Evolutionary conservation across 1,140 invertebrate genomes (phyloP).

Genomic region (Andrena cerasifolii): DNA sequence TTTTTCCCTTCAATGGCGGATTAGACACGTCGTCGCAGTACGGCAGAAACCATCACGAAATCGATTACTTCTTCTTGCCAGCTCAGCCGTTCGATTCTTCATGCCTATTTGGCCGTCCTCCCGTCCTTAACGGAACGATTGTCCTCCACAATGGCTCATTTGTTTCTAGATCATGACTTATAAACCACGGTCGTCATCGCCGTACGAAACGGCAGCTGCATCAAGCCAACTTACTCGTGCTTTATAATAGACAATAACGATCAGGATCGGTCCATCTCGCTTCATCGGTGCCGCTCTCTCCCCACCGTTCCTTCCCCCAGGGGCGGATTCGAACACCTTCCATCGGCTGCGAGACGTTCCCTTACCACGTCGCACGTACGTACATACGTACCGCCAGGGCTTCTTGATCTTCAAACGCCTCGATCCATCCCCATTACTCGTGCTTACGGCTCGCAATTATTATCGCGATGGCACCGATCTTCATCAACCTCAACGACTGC

Average conservation of each 20-base stretch:
- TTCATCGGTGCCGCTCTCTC: conserved; percentile 46
- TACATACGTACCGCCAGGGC: no score
- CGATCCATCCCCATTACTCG: conserved; percentile 18
- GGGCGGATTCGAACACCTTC: conserved; percentile 16
- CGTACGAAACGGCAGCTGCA: conserved; percentile 72
- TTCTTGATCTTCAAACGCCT: background rate
- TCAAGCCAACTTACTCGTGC: conserved; percentile 66
- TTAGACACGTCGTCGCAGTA: conserved; percentile 18
- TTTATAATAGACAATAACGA: conserved; percentile 77
- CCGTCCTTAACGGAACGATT: conserved; percentile 66
- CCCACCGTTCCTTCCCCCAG: background rate
- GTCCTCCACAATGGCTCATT: conserved; percentile 73
- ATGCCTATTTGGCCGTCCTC: conserved; percentile 53
- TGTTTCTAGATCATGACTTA: conserved; percentile 75
- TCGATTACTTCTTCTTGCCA: conserved; percentile 47
- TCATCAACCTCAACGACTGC: conserved; percentile 51
- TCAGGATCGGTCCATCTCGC: conserved; percentile 65
- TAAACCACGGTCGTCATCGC: conserved; percentile 62
- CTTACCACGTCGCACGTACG: background rate
- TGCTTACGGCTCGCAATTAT: conserved; percentile 53
- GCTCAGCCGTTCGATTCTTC: conserved; percentile 52
- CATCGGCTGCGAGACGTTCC: background rate
- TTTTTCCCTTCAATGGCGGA: background rate
- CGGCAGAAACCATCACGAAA: conserved; percentile 39
- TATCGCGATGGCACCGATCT: conserved; percentile 59